Evolutionary conservation across 2,888 invertebrate species (phyloP).

Genomic region (Drosophila limbata): DNA sequence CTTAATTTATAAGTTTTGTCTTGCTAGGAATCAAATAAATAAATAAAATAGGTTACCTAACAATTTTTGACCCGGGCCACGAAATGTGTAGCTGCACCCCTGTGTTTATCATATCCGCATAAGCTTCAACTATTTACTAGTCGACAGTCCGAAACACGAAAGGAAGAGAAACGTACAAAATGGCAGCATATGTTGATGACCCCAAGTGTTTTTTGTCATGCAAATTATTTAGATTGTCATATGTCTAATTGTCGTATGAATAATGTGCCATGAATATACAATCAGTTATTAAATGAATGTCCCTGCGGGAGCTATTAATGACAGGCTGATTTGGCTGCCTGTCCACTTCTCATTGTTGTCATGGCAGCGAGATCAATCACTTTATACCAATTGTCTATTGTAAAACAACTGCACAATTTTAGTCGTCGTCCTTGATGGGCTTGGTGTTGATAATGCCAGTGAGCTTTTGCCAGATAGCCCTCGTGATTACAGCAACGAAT

Average conservation of each 20-base stretch:
- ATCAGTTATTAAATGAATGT: conserved; percentile 9
- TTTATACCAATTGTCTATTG: conserved; percentile 36
- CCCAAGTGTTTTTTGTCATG: conserved; percentile 35
- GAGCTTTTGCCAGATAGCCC: conserved; percentile 15
- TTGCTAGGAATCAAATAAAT: too few relatives aligned
- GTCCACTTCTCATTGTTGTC: not conserved
- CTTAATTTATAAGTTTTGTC: too few relatives aligned
- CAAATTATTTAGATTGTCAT: conserved; percentile 33
- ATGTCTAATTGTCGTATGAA: conserved; percentile 12
- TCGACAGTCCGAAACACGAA: not conserved
- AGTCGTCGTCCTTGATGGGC: conserved; percentile 10
- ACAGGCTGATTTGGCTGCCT: conserved; percentile 3
- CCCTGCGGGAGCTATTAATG: conserved; percentile 22
- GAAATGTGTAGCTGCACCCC: not conserved
- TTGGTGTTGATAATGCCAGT: conserved; percentile 39
- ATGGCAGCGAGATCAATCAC: conserved; percentile 19
- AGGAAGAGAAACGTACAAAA: not conserved
- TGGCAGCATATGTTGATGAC: not conserved
- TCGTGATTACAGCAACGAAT: conserved; percentile 40
- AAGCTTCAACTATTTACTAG: conserved; percentile 24
- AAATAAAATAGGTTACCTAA: too few relatives aligned
- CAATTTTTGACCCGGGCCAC: not conserved
- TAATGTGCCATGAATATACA: conserved; percentile 46
- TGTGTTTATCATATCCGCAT: conserved; percentile 50
- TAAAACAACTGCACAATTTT: conserved; percentile 16